phyloP scores from a whole-genome alignment of 2,797 vertebrate species.

The Crypturellus tataupa region DNA sequence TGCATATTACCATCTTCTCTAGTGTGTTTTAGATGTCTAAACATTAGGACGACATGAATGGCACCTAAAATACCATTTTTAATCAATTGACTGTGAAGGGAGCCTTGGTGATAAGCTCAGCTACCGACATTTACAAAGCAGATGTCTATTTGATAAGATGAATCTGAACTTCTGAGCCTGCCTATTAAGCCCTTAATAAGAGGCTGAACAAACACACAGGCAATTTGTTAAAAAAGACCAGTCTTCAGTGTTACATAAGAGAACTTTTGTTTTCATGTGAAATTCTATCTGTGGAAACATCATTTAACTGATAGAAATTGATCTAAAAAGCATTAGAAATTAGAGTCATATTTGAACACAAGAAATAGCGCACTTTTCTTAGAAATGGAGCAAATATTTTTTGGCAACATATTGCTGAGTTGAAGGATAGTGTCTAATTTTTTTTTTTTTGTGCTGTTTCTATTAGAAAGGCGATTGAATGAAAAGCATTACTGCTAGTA shows the following conservation, averaged over 20 bases:
- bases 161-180: neutral
- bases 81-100: neutral
- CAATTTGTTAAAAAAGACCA: neutral
- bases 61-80: rapidly evolving
- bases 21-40: neutral
- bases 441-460: constrained; percentile 32
- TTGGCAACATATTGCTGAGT: neutral
- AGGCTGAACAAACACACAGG: neutral
- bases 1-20: neutral
- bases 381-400: neutral
- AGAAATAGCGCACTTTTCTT: neutral
- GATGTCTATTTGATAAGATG: neutral
- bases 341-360: neutral
- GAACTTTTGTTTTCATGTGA: neutral
- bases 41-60: neutral
- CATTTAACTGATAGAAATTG: neutral
- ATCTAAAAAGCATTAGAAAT: neutral
- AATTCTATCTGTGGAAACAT: neutral
- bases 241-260: neutral
- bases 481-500: constrained; percentile 3
- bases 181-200: neutral
- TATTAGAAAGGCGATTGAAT: neutral
- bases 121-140: neutral
- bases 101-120: neutral
- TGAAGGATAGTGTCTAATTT: neutral